phyloP scores from a whole-genome alignment of 1,140 invertebrate genomes.

The Lordiphosa mommai region DNA sequence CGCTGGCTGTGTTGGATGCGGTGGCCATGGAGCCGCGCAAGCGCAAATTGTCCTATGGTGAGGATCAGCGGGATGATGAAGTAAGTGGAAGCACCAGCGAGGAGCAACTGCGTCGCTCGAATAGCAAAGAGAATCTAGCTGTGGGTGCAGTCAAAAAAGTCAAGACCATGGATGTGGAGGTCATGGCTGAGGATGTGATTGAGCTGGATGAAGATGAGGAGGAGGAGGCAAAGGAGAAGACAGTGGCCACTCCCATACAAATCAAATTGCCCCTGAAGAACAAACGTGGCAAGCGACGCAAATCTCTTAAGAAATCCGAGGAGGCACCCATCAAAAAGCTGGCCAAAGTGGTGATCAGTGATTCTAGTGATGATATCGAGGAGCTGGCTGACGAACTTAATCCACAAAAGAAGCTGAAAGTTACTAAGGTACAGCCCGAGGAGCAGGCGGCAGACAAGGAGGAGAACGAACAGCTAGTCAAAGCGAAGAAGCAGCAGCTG shows the following conservation, averaged over 20 bases:
- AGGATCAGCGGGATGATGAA: conserved; percentile 13
- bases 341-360: conserved; percentile 9
- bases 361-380: conserved; percentile 63
- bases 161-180: conserved; percentile 16
- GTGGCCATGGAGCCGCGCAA: conserved; percentile 47
- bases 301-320: conserved; percentile 33
- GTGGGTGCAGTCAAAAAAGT: conserved; percentile 29
- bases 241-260: conserved; percentile 29
- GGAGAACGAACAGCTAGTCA: background rate
- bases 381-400: conserved; percentile 39
- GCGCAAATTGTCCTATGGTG: conserved; percentile 57
- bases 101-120: conserved; percentile 19
- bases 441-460: background rate
- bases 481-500: background rate
- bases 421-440: background rate
- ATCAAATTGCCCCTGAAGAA: conserved; percentile 64
- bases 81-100: conserved; percentile 75
- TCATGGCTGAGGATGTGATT: conserved; percentile 28
- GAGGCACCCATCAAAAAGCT: background rate
- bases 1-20: background rate
- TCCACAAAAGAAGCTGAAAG: conserved; percentile 51
- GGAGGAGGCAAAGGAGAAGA: background rate
- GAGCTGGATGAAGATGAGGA: conserved; percentile 41
- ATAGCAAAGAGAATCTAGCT: conserved; percentile 58
- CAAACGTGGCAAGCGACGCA: conserved; percentile 60